Evolutionary conservation across 2,888 invertebrate genomes (phyloP).

Genomic region (Polydrusus tereticollis): DNA sequence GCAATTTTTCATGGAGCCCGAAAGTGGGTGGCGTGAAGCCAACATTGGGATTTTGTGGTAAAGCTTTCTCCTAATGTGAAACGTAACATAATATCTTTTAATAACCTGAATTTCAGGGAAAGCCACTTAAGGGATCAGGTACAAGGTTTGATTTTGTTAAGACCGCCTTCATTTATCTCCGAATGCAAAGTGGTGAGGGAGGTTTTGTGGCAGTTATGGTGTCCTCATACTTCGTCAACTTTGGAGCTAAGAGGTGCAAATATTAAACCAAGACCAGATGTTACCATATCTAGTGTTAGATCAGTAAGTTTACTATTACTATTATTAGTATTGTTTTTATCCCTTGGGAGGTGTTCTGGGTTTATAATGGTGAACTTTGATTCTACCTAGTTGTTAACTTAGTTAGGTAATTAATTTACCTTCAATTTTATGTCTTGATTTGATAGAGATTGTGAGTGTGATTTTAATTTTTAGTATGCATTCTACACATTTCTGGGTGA

Average conservation of each 20-base stretch:
- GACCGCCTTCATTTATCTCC: constrained; percentile 58
- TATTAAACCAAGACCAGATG: constrained; percentile 57
- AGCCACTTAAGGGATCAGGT: constrained; percentile 57
- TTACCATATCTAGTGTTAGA: constrained; percentile 63
- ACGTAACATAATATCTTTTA: not conserved
- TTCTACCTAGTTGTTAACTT: no score
- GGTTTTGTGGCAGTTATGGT: constrained; percentile 63
- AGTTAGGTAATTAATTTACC: no score
- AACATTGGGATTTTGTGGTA: constrained; percentile 63
- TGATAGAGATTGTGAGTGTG: not conserved
- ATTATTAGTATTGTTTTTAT: not conserved
- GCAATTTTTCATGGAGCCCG: constrained; percentile 55
- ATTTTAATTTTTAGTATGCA: constrained; percentile 50
- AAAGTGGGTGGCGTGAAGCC: constrained; percentile 59
- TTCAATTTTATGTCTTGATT: not conserved
- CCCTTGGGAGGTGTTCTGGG: no score
- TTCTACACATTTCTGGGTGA: constrained; percentile 58
- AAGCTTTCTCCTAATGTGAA: constrained; percentile 14
- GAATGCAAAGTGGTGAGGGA: constrained; percentile 65
- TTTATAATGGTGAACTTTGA: no score
- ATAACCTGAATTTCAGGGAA: constrained; percentile 57
- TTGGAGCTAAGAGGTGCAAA: constrained; percentile 58
- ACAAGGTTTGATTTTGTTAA: constrained; percentile 56
- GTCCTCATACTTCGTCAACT: constrained; percentile 58
- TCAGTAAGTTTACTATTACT: constrained; percentile 57